Percentiles rank a stretch among this genome's conserved stretches.
These are phyloP conservation scores for Metacarcinus magister DNA, from an alignment of 2,888 invertebrate species.

Conservation along the genomic window DNA sequence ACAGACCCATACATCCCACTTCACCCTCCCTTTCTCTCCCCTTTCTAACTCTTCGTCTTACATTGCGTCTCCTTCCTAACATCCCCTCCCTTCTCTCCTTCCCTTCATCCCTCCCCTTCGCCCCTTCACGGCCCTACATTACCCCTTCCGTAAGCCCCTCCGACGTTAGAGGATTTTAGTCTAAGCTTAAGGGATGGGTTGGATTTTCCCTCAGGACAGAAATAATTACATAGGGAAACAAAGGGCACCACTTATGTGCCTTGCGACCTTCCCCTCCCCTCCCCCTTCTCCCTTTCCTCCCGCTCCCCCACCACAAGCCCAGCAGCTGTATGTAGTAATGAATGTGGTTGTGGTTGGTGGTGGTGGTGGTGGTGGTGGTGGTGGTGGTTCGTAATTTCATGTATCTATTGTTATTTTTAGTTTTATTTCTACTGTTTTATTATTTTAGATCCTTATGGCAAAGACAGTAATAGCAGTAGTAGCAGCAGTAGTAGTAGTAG, in stretches of 20 bases:
- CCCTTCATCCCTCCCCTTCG: not conserved
- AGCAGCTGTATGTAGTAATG: not conserved
- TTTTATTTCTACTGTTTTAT: not conserved
- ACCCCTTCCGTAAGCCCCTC: constrained; percentile 22
- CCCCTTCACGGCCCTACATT: not conserved
- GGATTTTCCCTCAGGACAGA: not conserved
- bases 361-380: too few species aligned
- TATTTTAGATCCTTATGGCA: not conserved
- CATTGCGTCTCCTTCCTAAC: not conserved
- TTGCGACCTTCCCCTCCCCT: not conserved
- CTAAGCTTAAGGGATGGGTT: constrained; percentile 32
- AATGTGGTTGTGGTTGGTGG: not conserved
- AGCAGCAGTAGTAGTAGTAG: not conserved
- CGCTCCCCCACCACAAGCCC: not conserved
- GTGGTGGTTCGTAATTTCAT: too few species aligned
- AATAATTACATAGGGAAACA: constrained; percentile 19
- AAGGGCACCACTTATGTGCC: constrained; percentile 12
- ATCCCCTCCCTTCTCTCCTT: not conserved
- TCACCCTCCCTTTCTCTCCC: not conserved
- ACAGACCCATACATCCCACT: not conserved
- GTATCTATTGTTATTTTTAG: not conserved
- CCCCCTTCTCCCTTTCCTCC: not conserved
- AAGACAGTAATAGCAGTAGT: not conserved
- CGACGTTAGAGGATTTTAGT: not conserved
- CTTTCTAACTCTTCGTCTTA: not conserved